Percentiles rank a stretch among this genome's conserved stretches.
phyloP scores from a whole-genome alignment of 2,797 vertebrate species.

The Okamejei kenojei region DNA sequence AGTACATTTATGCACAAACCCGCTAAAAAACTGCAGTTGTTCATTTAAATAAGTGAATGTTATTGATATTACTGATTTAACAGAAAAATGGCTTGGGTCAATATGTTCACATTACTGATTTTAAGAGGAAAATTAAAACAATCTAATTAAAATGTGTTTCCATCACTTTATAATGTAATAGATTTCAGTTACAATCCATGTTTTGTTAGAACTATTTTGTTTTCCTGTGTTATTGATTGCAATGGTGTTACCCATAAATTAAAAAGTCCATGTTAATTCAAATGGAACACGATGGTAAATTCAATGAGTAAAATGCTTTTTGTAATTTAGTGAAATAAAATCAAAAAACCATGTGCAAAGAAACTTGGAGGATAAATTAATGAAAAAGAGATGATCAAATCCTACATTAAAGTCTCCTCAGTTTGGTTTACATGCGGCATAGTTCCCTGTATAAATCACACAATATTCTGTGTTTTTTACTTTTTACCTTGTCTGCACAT shows the following conservation, averaged over 20 bases:
- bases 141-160: background rate
- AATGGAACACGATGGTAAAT: background rate
- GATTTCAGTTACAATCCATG: background rate
- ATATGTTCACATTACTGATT: background rate
- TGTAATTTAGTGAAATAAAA: background rate
- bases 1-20: background rate
- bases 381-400: background rate
- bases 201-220: background rate
- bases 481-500: no score
- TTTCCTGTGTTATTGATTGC: background rate
- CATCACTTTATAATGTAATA: background rate
- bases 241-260: conserved; percentile 10
- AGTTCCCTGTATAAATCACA: background rate
- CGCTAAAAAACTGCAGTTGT: background rate
- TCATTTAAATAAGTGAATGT: background rate
- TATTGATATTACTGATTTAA: background rate
- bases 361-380: background rate
- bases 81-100: background rate
- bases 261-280: background rate
- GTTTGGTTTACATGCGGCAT: background rate
- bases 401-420: background rate
- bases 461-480: no score
- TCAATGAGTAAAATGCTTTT: background rate
- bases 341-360: background rate
- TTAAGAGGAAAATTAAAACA: background rate